These are phyloP conservation scores for Porites cylindrica DNA, from an alignment of 92 coral and sea anemone genomes.

Conservation along the genomic window DNA sequence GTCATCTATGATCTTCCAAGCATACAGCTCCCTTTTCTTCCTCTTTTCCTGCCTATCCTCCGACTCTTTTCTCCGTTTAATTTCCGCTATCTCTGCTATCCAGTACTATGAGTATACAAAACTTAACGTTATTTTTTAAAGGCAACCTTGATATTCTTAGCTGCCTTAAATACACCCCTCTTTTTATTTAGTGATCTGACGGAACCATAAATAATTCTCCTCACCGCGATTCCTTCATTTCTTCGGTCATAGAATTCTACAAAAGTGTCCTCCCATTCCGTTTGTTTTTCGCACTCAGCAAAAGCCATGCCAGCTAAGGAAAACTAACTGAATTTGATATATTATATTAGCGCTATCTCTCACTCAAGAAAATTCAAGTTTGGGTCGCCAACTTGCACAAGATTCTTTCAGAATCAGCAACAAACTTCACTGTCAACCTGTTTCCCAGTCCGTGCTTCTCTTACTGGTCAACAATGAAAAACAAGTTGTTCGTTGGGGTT, in stretches of 20 bases:
- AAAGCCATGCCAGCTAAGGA: not conserved
- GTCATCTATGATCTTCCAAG: conserved; percentile 31
- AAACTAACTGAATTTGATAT: not conserved
- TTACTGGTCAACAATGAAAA: conserved; percentile 13
- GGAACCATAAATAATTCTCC: not conserved
- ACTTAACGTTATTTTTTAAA: not conserved
- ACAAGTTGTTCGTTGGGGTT: not conserved
- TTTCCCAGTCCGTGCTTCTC: not conserved
- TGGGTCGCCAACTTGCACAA: not conserved
- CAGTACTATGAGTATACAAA: not conserved
- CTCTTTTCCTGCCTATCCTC: not conserved
- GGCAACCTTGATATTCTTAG: not conserved
- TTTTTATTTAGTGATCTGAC: not conserved
- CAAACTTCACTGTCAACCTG: not conserved
- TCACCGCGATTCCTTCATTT: not conserved
- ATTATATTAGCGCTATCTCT: not conserved
- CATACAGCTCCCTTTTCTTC: not conserved
- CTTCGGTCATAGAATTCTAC: not conserved
- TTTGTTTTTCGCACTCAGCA: not conserved
- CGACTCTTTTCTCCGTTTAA: conserved; percentile 1
- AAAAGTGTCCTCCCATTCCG: not conserved
- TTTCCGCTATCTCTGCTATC: not conserved
- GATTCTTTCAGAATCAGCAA: not conserved
- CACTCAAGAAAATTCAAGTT: not conserved
- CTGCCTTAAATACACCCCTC: not conserved